A percentile compares a stretch with the other conserved stretches of the same genome.
Conservation (phyloP, 2,113 vertebrate species). For the Cyprinodon variegatus region DNA sequence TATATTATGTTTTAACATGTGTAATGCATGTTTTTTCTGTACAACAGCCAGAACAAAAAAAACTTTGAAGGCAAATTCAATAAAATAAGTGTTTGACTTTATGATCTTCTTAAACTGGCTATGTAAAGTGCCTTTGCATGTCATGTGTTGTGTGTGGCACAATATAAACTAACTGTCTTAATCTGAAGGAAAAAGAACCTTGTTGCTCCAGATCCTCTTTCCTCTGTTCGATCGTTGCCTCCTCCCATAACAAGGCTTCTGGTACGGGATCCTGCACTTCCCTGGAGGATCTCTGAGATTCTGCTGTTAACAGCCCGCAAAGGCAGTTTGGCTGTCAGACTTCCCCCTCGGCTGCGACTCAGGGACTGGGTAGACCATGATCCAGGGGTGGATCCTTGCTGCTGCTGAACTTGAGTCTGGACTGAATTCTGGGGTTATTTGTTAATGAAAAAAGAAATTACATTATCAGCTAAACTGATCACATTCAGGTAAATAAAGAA, state of each 20-base stretch:
- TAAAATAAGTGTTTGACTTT: too few relatives aligned
- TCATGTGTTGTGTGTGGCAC: too few relatives aligned
- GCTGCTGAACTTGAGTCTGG: slow-evolving; percentile 82
- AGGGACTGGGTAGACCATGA: slow-evolving; percentile 97
- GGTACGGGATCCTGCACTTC: slow-evolving; percentile 76
- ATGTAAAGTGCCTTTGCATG: too few relatives aligned
- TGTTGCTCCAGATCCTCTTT: slow-evolving; percentile 41
- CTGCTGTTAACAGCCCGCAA: slow-evolving; percentile 91
- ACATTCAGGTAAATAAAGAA: neutral
- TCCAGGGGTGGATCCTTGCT: slow-evolving; percentile 80
- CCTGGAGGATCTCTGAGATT: slow-evolving; percentile 94
- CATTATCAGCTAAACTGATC: neutral
- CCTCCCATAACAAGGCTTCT: slow-evolving; percentile 71
- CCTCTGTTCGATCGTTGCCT: slow-evolving; percentile 60
- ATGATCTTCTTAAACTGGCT: too few relatives aligned
- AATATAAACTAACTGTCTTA: too few relatives aligned
- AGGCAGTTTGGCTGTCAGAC: slow-evolving; percentile 88
- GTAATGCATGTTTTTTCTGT: neutral
- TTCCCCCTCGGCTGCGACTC: slow-evolving; percentile 86
- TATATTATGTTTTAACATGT: too few relatives aligned
- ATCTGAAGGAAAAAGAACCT: slow-evolving; percentile 38
- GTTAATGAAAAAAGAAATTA: neutral
- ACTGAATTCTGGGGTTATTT: slow-evolving; percentile 52
- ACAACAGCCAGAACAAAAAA: neutral
- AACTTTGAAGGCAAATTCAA: too few relatives aligned